Percentiles rank a stretch among this genome's conserved stretches.
Evolutionary conservation across 2,113 vertebrate genomes (phyloP).

Genomic region (Cyprinodon brontotheroides): DNA sequence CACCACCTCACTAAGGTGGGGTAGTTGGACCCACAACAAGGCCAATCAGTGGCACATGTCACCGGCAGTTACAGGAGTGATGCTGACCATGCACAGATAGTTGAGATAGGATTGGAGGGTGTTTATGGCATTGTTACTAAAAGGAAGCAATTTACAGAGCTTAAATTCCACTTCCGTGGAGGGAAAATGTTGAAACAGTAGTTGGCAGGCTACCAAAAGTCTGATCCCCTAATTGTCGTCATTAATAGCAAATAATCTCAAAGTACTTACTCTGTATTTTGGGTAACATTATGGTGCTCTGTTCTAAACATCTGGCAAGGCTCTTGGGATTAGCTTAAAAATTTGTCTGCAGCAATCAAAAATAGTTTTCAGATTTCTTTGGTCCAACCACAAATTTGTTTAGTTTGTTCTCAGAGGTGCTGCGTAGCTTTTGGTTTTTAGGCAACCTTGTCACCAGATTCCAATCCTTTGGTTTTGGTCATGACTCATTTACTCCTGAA

Average conservation of each 20-base stretch:
- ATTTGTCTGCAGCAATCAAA: slow-evolving; percentile 61
- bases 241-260: slow-evolving; percentile 74
- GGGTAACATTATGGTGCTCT: slow-evolving; percentile 66
- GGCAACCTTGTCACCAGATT: slow-evolving; percentile 58
- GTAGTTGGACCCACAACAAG: slow-evolving; percentile 59
- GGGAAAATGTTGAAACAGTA: slow-evolving; percentile 69
- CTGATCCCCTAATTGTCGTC: slow-evolving; percentile 72
- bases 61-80: slow-evolving; percentile 65
- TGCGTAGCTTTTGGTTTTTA: slow-evolving; percentile 51
- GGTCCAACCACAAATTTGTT: slow-evolving; percentile 25
- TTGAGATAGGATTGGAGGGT: slow-evolving; percentile 61
- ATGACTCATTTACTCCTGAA: slow-evolving; percentile 77
- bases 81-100: slow-evolving; percentile 71
- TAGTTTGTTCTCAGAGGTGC: slow-evolving; percentile 19
- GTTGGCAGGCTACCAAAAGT: slow-evolving; percentile 72
- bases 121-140: slow-evolving; percentile 73
- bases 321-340: slow-evolving; percentile 59
- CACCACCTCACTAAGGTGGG: slow-evolving; percentile 56
- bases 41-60: slow-evolving; percentile 63
- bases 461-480: slow-evolving; percentile 68
- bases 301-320: slow-evolving; percentile 66
- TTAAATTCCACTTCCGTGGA: slow-evolving; percentile 68
- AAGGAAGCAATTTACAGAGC: slow-evolving; percentile 72
- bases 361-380: slow-evolving; percentile 38
- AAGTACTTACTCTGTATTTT: slow-evolving; percentile 65